Base-by-base conservation (phyloP, 2,888 invertebrate species). In the Sabellastarte sp. region DNA sequence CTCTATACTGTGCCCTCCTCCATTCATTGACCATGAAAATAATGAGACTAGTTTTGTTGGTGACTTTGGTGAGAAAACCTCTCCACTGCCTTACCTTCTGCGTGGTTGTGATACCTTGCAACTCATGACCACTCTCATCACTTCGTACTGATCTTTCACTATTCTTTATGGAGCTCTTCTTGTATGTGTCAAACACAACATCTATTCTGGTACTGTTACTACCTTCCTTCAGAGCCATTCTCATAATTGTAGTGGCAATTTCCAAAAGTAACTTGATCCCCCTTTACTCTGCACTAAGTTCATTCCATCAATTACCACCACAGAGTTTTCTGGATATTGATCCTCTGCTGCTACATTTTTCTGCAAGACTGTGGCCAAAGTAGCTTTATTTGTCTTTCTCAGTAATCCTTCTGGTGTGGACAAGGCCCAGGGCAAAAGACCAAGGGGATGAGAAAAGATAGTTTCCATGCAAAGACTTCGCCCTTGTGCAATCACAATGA, bases 121-220 rank as follows among this genome's bases (percentile, higher is more conserved):
- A 32, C 28, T 3, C 15, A 26, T n/a, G 57, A 2, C 61, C 57
- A 50, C 10, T 10, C 32, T 32, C 41, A 59, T 64, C 59, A n/a
- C 62, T 62, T 64, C 69, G 41, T n/a, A 33, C 32, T 20, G 28
- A 31, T 52, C 66, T 32, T 62, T 70, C 67, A 26, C 60, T 56
- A 28, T 61, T 63, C 63, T 69, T 70, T 57, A 70, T 71, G 28
- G 64, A 68, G 50, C 29, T 52, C 3, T 64, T 63, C 41, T 32
- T 59, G 59, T 68, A 68, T 2, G 33, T 52, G 53, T 68, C 66
- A 55, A 69, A 69, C 24, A 68, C 63, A 53, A 69, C 56, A 62
- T 64, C 66, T 32, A 69, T 24, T 10, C 26, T 10, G 20, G 58
- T 24, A 53, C 61, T 59, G 20, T 15, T 10, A 29, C 31, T 28